A percentile compares a stretch with the other conserved stretches of the same genome.
Conservation (phyloP, 1,140 invertebrate genomes). For the Drosophila pallidifrons region DNA sequence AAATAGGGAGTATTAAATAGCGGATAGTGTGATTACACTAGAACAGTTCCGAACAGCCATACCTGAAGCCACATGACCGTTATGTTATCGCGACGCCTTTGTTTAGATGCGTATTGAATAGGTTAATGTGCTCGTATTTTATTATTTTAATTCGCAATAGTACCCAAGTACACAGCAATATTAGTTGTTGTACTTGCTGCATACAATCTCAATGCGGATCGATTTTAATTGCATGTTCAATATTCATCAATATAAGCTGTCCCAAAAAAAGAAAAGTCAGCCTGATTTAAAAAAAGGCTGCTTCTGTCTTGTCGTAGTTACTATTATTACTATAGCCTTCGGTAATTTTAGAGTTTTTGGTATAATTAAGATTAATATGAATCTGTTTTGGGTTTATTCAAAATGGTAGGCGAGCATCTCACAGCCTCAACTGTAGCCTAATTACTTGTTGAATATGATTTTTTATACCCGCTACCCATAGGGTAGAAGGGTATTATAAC, state of each 20-base stretch:
- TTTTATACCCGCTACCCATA: too few species aligned
- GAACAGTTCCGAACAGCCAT: constrained; percentile 20
- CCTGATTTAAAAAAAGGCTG: too few species aligned
- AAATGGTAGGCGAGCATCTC: too few species aligned
- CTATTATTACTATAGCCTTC: too few species aligned
- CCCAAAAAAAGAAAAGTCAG: too few species aligned
- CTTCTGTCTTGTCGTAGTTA: too few species aligned
- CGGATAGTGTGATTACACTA: constrained; percentile 63
- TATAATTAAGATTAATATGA: too few species aligned
- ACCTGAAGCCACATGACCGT: neutral
- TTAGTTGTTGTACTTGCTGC: constrained; percentile 53
- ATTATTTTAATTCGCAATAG: constrained; percentile 73
- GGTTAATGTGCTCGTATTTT: constrained; percentile 82
- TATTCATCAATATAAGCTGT: too few species aligned
- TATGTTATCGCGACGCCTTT: constrained; percentile 30
- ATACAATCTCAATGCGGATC: neutral
- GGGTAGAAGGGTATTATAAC: too few species aligned
- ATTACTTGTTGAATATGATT: neutral
- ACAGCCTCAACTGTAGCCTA: neutral
- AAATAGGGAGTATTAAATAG: constrained; percentile 16
- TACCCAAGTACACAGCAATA: constrained; percentile 26
- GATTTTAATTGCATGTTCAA: too few species aligned
- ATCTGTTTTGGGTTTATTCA: too few species aligned
- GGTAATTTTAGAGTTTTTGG: too few species aligned
- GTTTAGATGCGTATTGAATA: constrained; percentile 78